Base-by-base conservation (phyloP, 1,140 invertebrate genomes). In the Microplitis mediator region DNA sequence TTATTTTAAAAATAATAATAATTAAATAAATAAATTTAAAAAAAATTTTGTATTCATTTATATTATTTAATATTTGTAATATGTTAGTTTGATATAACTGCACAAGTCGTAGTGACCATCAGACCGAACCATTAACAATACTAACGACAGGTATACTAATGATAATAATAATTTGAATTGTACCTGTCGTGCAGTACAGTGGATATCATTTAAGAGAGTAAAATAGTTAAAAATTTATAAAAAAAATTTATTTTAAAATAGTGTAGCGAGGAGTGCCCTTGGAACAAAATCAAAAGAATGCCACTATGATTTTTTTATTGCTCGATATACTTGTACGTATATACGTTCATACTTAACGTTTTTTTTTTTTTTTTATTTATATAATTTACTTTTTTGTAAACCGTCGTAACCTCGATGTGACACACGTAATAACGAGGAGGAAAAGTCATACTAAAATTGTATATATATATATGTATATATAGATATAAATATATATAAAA, bases 21-120 rank as follows among this genome's bases (percentile, higher is more conserved):
- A 75, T 66, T 69, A 77, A 75, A 75, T 75, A 79, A 66, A 52
- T 64, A 63, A 54, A 52, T 61, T 23, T 9, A 32, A 32, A 78
- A 77, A 78, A 62, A 79, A 77, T 79, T 65, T 65, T 62, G 64
- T 76, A 72, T 75, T 76, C 76, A 58, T 70, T 72, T 69, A 62
- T 72, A 68, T 75, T 76, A 80, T 74, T 75, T 70, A 50, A 80
- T 64, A 74, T 79, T 78, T 77, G 74, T 85, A 77, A 79, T 85
- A 85, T 85, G 83, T 87, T 86, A 86, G 85, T 87, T 85, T 85
- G 84, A 85, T 86, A 86, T 86, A 85, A 86, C 84, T 86, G 85
- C 85, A 87, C 85, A 86, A 85, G 83, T 86, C 82, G 80, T 80
- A 79, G 80, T 82, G 79, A 78, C 75, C 75, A 79, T 69, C 63